Evolutionary conservation across 2,113 vertebrate genomes (phyloP), one percentile per base, ranked within the genome.

Genomic region (Barnardius zonarius): DNA sequence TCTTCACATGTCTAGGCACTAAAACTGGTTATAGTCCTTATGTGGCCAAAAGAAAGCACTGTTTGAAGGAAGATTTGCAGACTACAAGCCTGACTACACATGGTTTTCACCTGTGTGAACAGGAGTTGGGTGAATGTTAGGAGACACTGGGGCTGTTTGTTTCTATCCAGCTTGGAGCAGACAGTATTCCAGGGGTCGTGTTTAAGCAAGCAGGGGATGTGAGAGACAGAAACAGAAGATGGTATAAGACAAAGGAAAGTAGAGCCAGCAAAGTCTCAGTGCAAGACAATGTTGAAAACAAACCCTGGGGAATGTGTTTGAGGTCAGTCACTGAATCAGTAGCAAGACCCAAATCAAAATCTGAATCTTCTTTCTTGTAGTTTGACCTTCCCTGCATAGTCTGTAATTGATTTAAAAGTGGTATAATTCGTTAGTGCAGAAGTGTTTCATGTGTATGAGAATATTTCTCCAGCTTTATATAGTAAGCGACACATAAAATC

Each of bases 331-430:
- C 24, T 69, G 62, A 86, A 59, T 24, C 18, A 70, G 25, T 37
- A 80, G 43, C 17, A 68, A 77, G 39, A 64, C 9, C 5, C 61
- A 61, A 39, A 67, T 75, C 24, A 69, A 92, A 88, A 91, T 52
- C 68, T 33, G 55, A 74, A 86, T 75, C 67, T 76, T 77, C 43
- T 79, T 28, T 25, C 78, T 80, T n/a, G 41, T 31, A 35, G 57
- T 91, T 87, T 80, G 72, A 64, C 44, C 59, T 66, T 46, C 43
- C 57, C 8, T 68, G 49, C 39, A 59, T 24, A 83, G 69, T 61
- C 59, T 90, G 25, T 91, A 95, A 93, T 88, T 90, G 90, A 90
- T 95, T 95, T 68, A 76, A 67, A 77, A 72, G 33, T 13, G 6
- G 31, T 51, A 20, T 62, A 70, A 92, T 92, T 92, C 77, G 86